A percentile compares a stretch with the other conserved stretches of the same genome.
These are phyloP conservation scores for Eupithecia exiguata DNA, from an alignment of 2,888 invertebrate species.

Conservation along the genomic window DNA sequence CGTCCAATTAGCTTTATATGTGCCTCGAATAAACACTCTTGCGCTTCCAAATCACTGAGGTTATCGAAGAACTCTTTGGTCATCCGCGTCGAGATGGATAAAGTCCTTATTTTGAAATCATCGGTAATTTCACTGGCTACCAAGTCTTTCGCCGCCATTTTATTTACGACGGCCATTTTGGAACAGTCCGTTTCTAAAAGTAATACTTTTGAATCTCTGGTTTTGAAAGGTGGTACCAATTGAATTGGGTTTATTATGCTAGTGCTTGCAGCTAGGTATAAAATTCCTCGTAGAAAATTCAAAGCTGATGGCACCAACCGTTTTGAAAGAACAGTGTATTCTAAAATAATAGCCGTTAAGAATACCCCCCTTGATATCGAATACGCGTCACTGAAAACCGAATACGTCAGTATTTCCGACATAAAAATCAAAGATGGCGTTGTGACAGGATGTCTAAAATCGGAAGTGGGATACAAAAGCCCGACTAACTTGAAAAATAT, in stretches of 20 bases:
- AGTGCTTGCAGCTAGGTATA: conserved; percentile 88
- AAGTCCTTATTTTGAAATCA: conserved; percentile 86
- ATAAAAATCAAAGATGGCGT: conserved; percentile 93
- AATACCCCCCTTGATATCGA: conserved; percentile 92
- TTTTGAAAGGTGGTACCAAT: conserved; percentile 88
- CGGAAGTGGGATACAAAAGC: conserved; percentile 93
- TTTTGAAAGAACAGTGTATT: conserved; percentile 91
- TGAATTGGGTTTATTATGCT: conserved; percentile 83
- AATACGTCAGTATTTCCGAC: conserved; percentile 88
- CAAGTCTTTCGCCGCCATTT: conserved; percentile 85
- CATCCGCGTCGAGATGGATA: conserved; percentile 83
- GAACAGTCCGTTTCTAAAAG: conserved; percentile 82
- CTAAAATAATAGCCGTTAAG: conserved; percentile 87
- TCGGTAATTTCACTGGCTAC: conserved; percentile 78
- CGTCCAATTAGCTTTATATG: conserved; percentile 82
- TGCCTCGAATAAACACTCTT: conserved; percentile 79
- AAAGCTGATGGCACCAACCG: conserved; percentile 91
- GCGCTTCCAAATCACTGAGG: conserved; percentile 72
- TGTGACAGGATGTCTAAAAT: conserved; percentile 94
- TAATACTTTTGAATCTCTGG: conserved; percentile 82
- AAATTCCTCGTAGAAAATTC: conserved; percentile 90
- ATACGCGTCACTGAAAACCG: conserved; percentile 85
- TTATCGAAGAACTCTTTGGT: conserved; percentile 84
- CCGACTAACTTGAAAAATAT: conserved; percentile 92
- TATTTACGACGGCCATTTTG: conserved; percentile 61